Percentiles rank a stretch among this genome's conserved stretches.
phyloP scores from a whole-genome alignment of 2,797 vertebrate genomes.

The Hoplostethus atlanticus region DNA sequence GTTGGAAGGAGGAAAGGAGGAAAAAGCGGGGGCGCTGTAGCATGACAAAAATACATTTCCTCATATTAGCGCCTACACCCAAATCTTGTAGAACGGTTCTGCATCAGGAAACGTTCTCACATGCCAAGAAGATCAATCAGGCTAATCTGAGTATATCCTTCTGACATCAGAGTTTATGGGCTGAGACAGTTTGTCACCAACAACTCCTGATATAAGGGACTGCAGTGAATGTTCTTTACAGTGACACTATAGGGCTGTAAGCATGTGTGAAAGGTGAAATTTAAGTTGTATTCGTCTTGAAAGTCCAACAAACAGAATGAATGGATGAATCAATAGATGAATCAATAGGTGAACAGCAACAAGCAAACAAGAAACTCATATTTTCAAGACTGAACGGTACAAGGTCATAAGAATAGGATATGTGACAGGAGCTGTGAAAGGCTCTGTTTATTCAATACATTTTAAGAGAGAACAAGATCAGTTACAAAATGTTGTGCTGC shows the following conservation, averaged over 20 bases:
- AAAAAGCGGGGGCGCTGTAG: slow-evolving; percentile 29
- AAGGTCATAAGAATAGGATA: neutral
- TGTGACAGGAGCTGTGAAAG: neutral
- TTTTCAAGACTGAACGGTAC: neutral
- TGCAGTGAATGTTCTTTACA: neutral
- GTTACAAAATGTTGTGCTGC: neutral
- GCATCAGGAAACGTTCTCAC: slow-evolving; percentile 13
- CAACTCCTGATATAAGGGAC: slow-evolving; percentile 24
- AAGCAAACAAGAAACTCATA: too few species aligned
- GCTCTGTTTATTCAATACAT: neutral
- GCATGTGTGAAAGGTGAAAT: neutral
- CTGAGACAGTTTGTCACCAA: slow-evolving; percentile 29
- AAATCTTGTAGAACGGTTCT: slow-evolving; percentile 31
- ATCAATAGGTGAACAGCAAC: too few species aligned
- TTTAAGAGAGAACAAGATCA: neutral
- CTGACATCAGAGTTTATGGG: slow-evolving; percentile 14
- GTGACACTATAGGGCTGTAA: too few species aligned
- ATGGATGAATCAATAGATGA: neutral
- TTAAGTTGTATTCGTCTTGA: neutral
- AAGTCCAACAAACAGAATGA: neutral
- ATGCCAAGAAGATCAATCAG: slow-evolving; percentile 34
- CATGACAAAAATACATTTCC: slow-evolving; percentile 41
- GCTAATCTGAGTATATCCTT: slow-evolving; percentile 46
- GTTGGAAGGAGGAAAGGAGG: slow-evolving; percentile 17
- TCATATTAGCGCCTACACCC: slow-evolving; percentile 46